Conservation (phyloP, 2,888 invertebrate genomes). For the Escarpia spicata region DNA sequence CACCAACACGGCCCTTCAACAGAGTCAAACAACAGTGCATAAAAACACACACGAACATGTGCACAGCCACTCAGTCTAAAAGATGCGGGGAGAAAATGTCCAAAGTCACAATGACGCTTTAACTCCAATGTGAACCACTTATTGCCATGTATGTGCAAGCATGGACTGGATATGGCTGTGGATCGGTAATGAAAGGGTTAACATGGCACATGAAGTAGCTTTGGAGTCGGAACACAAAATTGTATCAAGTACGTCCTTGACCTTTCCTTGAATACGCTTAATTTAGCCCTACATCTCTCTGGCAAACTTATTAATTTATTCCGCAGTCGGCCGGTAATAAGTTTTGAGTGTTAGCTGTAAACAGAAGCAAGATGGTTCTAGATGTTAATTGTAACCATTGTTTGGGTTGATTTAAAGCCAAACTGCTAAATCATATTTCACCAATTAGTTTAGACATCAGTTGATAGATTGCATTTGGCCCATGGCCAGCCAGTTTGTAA, state of each 20-base stretch:
- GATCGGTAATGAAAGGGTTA: neutral
- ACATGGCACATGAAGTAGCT: neutral
- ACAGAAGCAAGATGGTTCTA: neutral
- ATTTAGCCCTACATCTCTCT: neutral
- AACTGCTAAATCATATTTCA: neutral
- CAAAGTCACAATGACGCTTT: neutral
- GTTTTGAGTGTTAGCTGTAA: neutral
- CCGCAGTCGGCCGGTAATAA: neutral
- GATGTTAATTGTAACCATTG: neutral
- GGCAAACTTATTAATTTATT: neutral
- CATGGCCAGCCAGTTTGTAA: too few relatives aligned
- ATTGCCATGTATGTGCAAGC: neutral
- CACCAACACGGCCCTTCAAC: neutral
- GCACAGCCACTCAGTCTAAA: neutral
- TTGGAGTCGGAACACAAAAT: neutral
- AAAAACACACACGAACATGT: neutral
- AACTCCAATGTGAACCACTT: neutral
- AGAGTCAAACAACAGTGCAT: neutral
- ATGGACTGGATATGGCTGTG: neutral
- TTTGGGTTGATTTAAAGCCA: neutral
- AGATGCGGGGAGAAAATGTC: neutral
- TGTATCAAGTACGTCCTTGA: neutral
- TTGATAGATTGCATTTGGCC: neutral
- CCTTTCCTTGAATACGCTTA: neutral
- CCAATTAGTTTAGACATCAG: neutral